phyloP scores from a whole-genome alignment of 2,888 invertebrate genomes.

The Laspeyria flexula region DNA sequence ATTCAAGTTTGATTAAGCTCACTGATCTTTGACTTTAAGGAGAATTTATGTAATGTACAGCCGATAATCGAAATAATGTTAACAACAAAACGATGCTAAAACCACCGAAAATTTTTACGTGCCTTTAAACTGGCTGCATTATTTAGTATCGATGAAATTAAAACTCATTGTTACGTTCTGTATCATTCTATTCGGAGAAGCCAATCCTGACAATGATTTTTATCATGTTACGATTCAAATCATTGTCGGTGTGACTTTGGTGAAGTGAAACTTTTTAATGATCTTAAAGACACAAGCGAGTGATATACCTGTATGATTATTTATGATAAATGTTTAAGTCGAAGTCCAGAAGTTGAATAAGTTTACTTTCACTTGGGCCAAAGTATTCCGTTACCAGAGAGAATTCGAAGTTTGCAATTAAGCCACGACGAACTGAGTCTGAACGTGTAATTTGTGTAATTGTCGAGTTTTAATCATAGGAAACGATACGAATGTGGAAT shows the following conservation, averaged over 20 bases:
- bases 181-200: too few species aligned
- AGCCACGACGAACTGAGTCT: slow-evolving; percentile 43
- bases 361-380: slow-evolving; percentile 42
- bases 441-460: slow-evolving; percentile 50
- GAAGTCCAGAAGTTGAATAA: slow-evolving; percentile 36
- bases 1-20: slow-evolving; percentile 16
- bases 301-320: slow-evolving; percentile 29
- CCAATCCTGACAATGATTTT: too few species aligned
- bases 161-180: too few species aligned
- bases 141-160: too few species aligned
- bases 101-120: too few species aligned
- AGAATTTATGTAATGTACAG: background rate
- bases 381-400: slow-evolving; percentile 53
- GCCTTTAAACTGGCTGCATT: too few species aligned
- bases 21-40: background rate
- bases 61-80: too few species aligned
- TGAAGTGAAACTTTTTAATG: slow-evolving; percentile 13
- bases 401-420: slow-evolving; percentile 58
- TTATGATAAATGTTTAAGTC: slow-evolving; percentile 20
- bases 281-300: slow-evolving; percentile 7
- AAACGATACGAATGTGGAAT: slow-evolving; percentile 46
- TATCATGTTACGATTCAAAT: too few species aligned
- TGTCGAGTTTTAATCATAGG: slow-evolving; percentile 50
- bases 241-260: too few species aligned
- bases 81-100: too few species aligned